Conservation (phyloP, 2,797 vertebrate species). For the Momotus momota region DNA sequence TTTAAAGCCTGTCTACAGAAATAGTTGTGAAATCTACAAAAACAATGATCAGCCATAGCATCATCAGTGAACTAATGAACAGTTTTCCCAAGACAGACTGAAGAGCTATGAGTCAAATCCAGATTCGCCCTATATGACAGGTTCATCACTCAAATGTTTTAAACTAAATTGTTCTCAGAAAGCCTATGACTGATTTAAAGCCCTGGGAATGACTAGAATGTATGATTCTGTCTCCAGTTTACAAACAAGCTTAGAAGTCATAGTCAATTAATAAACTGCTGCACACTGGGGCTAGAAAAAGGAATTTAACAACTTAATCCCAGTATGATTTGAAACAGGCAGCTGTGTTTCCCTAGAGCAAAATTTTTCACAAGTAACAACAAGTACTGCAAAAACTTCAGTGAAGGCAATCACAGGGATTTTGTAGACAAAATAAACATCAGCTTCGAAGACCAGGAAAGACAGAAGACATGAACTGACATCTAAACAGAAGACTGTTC, state of each 20-base stretch:
- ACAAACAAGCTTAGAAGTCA: neutral
- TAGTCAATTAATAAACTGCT: neutral
- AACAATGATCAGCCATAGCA: neutral
- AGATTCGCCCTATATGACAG: fast-evolving
- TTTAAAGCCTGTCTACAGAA: neutral
- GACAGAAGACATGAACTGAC: neutral
- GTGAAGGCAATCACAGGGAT: neutral
- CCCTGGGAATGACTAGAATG: neutral
- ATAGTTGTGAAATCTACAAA: neutral
- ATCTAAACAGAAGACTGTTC: neutral
- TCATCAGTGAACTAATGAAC: neutral
- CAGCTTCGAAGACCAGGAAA: neutral
- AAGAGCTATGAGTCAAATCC: neutral
- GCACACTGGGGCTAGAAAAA: neutral
- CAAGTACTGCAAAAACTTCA: neutral
- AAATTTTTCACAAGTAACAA: neutral
- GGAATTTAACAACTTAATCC: neutral
- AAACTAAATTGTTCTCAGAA: neutral
- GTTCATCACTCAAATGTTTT: neutral
- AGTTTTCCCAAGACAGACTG: neutral
- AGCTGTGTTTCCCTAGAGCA: neutral
- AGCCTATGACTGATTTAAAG: neutral
- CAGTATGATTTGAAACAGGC: neutral
- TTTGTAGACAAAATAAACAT: neutral
- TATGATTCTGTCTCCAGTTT: neutral